Conservation (phyloP, 2,888 invertebrate species). For the Hermaeophaga mercurialis region DNA sequence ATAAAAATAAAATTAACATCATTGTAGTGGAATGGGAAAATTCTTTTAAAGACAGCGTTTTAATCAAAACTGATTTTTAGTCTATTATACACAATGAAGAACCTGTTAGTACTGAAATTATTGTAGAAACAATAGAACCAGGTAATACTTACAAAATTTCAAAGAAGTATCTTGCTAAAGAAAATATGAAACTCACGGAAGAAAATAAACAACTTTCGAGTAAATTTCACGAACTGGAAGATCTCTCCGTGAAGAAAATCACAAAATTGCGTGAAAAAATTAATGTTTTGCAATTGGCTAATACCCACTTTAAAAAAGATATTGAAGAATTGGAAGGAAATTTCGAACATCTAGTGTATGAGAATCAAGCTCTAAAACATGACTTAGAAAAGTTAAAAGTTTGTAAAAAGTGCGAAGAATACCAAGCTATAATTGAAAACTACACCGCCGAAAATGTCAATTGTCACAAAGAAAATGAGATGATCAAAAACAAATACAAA, state of each 20-base stretch:
- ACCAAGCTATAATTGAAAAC: constrained; percentile 61
- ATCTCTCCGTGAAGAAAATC: constrained; percentile 64
- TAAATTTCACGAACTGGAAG: constrained; percentile 59
- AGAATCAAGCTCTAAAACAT: constrained; percentile 62
- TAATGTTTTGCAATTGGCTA: constrained; percentile 63
- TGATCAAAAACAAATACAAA: constrained; percentile 62
- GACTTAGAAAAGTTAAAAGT: constrained; percentile 60
- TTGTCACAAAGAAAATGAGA: constrained; percentile 59
- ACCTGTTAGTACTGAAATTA: constrained; percentile 35
- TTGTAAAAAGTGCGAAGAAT: constrained; percentile 55
- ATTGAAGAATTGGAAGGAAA: constrained; percentile 63
- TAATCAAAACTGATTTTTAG: no score
- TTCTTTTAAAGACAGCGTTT: no score
- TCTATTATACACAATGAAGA: constrained; percentile 7
- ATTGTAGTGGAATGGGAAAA: no score
- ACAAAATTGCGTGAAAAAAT: constrained; percentile 68
- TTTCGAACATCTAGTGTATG: constrained; percentile 59
- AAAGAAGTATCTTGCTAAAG: constrained; percentile 55
- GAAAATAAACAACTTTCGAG: constrained; percentile 62
- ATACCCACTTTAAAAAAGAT: constrained; percentile 67
- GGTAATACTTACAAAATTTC: constrained; percentile 40
- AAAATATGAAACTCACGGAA: constrained; percentile 60
- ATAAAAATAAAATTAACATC: no score
- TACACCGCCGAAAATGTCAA: constrained; percentile 61
- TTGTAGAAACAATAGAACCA: constrained; percentile 41